Base-by-base conservation (phyloP, 2,797 vertebrate genomes). In the Hyperoplus lanceolatus region DNA sequence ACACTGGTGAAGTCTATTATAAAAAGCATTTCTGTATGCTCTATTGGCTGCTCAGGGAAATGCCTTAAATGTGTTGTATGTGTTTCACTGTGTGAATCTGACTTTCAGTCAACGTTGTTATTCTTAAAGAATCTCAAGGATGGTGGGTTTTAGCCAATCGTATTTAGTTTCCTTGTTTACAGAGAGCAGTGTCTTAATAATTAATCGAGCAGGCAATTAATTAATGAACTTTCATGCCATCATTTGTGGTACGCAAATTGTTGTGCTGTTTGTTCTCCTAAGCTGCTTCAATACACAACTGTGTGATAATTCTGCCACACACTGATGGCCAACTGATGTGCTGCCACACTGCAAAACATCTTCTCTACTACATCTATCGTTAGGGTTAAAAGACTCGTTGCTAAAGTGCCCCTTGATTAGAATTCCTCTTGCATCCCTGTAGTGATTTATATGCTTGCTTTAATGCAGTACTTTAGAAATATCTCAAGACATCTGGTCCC, bases 391-490 rank as follows among this genome's bases (percentile, higher is more conserved):
- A 46, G 39, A 79, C 55, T 73, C 3, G 13, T 64, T 55, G 69
- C 64, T 45, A 6, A 77, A 82, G 65, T 66, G 65, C 5, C n/a
- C 74, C 50, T 63, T 81, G 79, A 88, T 87, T 77, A 77, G 59
- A 76, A 75, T 75, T 81, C 39, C 67, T 71, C 60, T 53, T 63
- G 61, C 3, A 11, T 14, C 43, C 79, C 55, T 5, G 15, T 50
- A 45, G 57, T 53, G 50, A 83, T 84, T 64, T 68, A 58, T 42
- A 16, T 73, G 76, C 71, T 29, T 77, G 58, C 59, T 80, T 69
- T 69, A 80, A 65, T 18, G 29, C 59, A 49, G 68, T 85, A 14
- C 15, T 67, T 45, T 13, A 56, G 43, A 68, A 53, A 55, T 21
- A 39, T 56, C 49, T 80, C 36, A 54, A 42, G 66, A 77, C 69